A percentile compares a stretch with the other conserved stretches of the same genome.
phyloP scores from a whole-genome alignment of 2,888 invertebrate species.

The Amorpha juglandis region DNA sequence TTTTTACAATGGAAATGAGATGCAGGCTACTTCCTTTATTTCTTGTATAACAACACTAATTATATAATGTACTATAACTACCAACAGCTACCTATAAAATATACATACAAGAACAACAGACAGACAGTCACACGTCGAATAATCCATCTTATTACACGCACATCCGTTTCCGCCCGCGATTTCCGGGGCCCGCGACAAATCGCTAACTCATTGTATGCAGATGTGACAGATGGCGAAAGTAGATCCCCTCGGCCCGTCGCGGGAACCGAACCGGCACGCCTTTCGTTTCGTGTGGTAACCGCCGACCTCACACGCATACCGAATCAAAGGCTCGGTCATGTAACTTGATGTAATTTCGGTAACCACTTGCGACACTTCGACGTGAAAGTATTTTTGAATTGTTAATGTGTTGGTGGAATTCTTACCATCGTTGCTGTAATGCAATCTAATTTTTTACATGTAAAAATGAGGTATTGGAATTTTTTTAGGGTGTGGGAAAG shows the following conservation, averaged over 20 bases:
- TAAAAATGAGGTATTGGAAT: background rate
- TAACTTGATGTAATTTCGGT: constrained; percentile 15
- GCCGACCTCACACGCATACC: constrained; percentile 13
- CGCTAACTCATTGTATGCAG: constrained; percentile 71
- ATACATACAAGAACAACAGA: background rate
- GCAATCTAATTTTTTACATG: background rate
- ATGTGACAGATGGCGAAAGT: constrained; percentile 78
- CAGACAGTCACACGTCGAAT: background rate
- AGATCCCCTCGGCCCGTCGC: constrained; percentile 54
- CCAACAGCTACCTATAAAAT: no score
- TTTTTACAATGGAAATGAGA: no score
- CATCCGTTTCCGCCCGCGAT: constrained; percentile 33
- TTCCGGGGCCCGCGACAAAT: constrained; percentile 37
- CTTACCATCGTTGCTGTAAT: background rate
- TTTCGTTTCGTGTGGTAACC: constrained; percentile 49
- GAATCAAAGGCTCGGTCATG: constrained; percentile 15
- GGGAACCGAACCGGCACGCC: constrained; percentile 75
- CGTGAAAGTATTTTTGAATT: constrained; percentile 23
- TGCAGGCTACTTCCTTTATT: no score
- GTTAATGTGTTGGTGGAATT: constrained; percentile 15
- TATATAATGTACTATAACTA: no score
- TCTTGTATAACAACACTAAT: no score
- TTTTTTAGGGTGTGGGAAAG: background rate
- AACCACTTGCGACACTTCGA: constrained; percentile 19
- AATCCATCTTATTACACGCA: background rate